phyloP scores from a whole-genome alignment of 2,888 invertebrate species.

The Microctonus hyperodae region DNA sequence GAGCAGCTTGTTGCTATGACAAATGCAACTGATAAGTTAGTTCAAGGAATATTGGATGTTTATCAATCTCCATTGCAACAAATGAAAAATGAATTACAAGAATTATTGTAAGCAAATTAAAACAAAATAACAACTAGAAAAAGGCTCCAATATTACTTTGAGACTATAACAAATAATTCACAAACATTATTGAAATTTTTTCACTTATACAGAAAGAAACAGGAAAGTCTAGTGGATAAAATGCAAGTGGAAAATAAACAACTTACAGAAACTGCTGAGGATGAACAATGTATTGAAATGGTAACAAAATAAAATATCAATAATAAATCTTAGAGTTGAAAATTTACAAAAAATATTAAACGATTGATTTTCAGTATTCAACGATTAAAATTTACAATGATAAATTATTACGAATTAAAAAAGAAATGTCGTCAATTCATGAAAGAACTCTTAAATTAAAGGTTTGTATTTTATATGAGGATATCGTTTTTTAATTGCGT shows the following conservation, averaged over 20 bases:
- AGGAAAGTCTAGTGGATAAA: constrained; percentile 52
- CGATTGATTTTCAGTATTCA: constrained; percentile 48
- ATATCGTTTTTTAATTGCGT: too few relatives aligned
- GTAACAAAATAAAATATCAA: constrained; percentile 51
- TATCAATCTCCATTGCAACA: constrained; percentile 59
- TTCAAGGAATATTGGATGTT: constrained; percentile 55
- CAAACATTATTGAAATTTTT: constrained; percentile 25
- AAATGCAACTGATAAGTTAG: constrained; percentile 50
- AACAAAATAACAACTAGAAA: not conserved
- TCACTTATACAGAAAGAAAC: constrained; percentile 51
- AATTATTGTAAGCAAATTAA: constrained; percentile 59
- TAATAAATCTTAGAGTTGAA: not conserved
- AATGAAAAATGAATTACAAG: constrained; percentile 59
- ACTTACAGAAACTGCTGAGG: constrained; percentile 49
- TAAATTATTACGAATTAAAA: constrained; percentile 61
- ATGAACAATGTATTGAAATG: constrained; percentile 59
- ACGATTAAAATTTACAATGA: constrained; percentile 61
- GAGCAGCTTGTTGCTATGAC: constrained; percentile 41
- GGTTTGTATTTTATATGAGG: constrained; percentile 39
- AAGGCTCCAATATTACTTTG: too few relatives aligned
- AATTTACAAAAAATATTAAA: not conserved
- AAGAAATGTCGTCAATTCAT: constrained; percentile 62
- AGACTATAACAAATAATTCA: constrained; percentile 39
- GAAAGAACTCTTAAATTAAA: constrained; percentile 62
- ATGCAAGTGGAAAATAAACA: constrained; percentile 58